These are phyloP conservation scores for Hydrochoerus hydrochaeris DNA, from an alignment of 2,113 vertebrate species.

Conservation along the genomic window DNA sequence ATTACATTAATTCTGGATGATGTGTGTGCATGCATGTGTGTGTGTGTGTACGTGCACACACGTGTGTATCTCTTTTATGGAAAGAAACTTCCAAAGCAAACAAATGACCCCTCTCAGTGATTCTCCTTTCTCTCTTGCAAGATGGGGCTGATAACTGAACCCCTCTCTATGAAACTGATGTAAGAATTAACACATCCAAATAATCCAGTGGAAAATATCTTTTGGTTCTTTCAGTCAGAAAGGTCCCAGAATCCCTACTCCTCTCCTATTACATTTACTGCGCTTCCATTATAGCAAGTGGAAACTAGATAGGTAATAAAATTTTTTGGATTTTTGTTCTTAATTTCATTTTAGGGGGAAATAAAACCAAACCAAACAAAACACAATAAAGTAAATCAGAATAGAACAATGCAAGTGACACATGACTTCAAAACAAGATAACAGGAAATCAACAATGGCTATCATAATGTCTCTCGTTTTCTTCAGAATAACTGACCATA, in stretches of 20 bases:
- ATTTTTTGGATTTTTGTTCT: no score
- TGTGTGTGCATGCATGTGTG: not conserved
- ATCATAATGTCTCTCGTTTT: no score
- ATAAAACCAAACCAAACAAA: no score
- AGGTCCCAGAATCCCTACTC: rapidly evolving
- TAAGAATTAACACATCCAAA: no score
- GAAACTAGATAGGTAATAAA: rapidly evolving
- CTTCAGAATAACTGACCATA: no score
- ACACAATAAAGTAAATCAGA: no score
- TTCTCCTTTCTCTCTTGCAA: not conserved
- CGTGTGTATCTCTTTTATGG: not conserved
- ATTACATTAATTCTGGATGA: not conserved
- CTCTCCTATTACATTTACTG: not conserved
- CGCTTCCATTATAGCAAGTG: rapidly evolving
- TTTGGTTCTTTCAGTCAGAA: rapidly evolving
- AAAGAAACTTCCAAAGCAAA: not conserved
- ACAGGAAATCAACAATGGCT: no score
- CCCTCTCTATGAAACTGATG: not conserved
- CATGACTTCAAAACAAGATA: no score
- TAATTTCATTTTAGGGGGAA: no score
- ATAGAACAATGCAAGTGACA: no score
- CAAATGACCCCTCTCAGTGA: not conserved
- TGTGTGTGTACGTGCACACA: no score
- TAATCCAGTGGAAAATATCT: rapidly evolving
- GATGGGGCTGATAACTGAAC: not conserved